Evolutionary conservation across 2,888 invertebrate species (phyloP).

Genomic region (Erebia palarica): DNA sequence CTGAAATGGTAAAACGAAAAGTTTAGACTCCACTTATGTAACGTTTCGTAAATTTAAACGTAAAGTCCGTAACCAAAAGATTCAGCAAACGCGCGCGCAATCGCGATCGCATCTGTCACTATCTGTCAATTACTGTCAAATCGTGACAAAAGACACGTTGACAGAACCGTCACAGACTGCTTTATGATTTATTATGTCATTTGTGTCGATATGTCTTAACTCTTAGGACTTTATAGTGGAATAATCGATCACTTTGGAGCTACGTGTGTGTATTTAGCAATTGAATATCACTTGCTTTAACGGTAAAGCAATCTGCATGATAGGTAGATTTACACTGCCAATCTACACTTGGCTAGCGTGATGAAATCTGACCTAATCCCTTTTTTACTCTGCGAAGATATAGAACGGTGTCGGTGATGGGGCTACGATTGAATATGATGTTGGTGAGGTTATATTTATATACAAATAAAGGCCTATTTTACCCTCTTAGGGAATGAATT

Average conservation of each 20-base stretch:
- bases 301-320: not conserved
- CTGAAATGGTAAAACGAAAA: not conserved
- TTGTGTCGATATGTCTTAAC: constrained; percentile 18
- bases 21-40: not conserved
- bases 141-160: constrained; percentile 57
- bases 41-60: not conserved
- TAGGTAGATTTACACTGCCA: not conserved
- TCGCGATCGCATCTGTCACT: constrained; percentile 43
- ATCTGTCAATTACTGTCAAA: constrained; percentile 57
- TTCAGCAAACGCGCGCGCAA: constrained; percentile 56
- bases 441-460: no score
- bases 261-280: not conserved
- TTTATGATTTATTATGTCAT: constrained; percentile 42
- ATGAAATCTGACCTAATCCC: no score
- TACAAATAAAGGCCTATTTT: no score
- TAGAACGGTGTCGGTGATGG: no score
- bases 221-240: not conserved
- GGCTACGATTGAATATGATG: no score
- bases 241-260: not conserved
- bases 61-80: constrained; percentile 44
- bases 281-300: not conserved
- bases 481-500: no score
- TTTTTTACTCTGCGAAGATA: no score
- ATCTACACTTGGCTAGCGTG: not conserved
- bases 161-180: constrained; percentile 42